Conservation (phyloP, 1,140 invertebrate genomes). For the Trachelipus rathkii region DNA sequence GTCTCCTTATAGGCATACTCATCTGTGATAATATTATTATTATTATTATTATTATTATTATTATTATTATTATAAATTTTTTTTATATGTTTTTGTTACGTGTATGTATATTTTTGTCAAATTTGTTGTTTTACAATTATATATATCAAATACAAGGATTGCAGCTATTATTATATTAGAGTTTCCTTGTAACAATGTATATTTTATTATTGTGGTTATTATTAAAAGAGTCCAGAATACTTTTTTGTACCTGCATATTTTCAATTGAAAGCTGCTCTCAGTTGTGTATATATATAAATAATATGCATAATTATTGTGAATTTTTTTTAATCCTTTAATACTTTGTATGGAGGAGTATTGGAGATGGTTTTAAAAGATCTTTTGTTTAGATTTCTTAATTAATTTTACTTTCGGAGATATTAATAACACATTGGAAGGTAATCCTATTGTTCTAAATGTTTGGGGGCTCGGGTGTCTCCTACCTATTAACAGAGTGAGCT, state of each 20-base stretch:
- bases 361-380: no score
- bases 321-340: no score
- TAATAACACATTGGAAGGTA: no score
- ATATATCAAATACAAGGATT: neutral
- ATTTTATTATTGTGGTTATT: neutral
- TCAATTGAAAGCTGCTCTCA: neutral
- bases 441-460: no score
- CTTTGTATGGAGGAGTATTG: no score
- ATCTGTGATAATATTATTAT: slow-evolving; percentile 8
- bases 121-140: neutral
- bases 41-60: neutral
- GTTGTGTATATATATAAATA: neutral
- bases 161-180: neutral
- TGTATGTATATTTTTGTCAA: neutral
- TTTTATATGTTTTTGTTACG: neutral
- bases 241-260: slow-evolving; percentile 8
- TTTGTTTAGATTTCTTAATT: no score
- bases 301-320: neutral
- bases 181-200: neutral
- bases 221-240: neutral
- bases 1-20: neutral
- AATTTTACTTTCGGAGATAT: no score
- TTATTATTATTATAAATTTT: neutral
- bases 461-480: no score
- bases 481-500: no score